Percentiles rank a stretch among this genome's conserved stretches.
Evolutionary conservation across 2,888 invertebrate species (phyloP).

Genomic region (Trichopria drosophilae): DNA sequence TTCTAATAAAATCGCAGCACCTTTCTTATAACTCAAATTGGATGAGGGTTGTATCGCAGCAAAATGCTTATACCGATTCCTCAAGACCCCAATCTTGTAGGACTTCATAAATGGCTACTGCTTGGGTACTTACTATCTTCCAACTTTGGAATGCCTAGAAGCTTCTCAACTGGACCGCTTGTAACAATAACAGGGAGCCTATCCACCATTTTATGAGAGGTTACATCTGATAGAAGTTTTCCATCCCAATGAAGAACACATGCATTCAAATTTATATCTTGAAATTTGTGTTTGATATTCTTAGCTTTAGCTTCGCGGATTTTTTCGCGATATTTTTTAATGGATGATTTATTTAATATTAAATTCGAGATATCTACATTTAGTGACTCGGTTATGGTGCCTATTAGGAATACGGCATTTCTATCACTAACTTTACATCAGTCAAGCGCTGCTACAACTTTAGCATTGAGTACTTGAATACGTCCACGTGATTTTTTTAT

Average conservation of each 20-base stretch:
- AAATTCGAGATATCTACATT: constrained; percentile 20
- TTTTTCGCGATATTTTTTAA: too few species aligned
- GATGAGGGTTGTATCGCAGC: too few species aligned
- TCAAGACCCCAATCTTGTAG: constrained; percentile 36
- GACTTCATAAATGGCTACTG: too few species aligned
- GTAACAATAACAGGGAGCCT: too few species aligned
- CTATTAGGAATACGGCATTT: constrained; percentile 26
- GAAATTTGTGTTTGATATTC: constrained; percentile 31
- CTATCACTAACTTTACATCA: constrained; percentile 30
- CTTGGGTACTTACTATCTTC: too few species aligned
- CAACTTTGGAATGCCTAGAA: constrained; percentile 35
- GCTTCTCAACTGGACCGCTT: constrained; percentile 34
- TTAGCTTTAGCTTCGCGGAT: constrained; percentile 27
- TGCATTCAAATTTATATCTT: constrained; percentile 26
- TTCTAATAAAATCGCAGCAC: constrained; percentile 34
- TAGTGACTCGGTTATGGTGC: constrained; percentile 27
- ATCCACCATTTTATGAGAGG: too few species aligned
- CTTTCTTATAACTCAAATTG: constrained; percentile 36
- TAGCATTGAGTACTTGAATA: constrained; percentile 25
- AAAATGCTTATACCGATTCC: constrained; percentile 34
- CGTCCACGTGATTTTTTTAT: constrained; percentile 28
- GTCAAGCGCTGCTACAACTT: constrained; percentile 31
- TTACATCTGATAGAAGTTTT: too few species aligned
- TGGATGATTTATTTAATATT: constrained; percentile 27
- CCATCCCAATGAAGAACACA: constrained; percentile 39